phyloP scores from a whole-genome alignment of 1,140 invertebrate species.

The Orchestia grillus region DNA sequence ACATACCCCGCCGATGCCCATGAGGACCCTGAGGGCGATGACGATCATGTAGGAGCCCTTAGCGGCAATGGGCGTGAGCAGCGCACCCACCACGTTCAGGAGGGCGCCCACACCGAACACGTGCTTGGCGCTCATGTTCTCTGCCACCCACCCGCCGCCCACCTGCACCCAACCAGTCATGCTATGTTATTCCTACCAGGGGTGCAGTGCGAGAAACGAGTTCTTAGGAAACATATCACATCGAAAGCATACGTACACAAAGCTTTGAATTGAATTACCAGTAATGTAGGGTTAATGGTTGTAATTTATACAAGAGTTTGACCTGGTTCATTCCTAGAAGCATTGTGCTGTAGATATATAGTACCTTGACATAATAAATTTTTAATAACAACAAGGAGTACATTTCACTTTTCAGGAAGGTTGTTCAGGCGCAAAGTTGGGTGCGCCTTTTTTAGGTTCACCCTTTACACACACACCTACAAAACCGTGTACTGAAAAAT shows the following conservation, averaged over 20 bases:
- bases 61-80: slow-evolving; percentile 84
- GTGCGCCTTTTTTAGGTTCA: too few relatives aligned
- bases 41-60: slow-evolving; percentile 70
- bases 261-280: too few relatives aligned
- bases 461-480: too few relatives aligned
- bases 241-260: background rate
- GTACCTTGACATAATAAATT: too few relatives aligned
- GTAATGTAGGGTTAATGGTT: too few relatives aligned
- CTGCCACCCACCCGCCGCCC: slow-evolving; percentile 30
- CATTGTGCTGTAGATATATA: too few relatives aligned
- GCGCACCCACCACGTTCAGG: slow-evolving; percentile 83
- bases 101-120: slow-evolving; percentile 73
- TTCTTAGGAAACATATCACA: background rate
- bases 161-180: background rate
- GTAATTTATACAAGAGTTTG: too few relatives aligned
- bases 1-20: slow-evolving; percentile 71
- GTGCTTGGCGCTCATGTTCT: slow-evolving; percentile 57
- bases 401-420: too few relatives aligned
- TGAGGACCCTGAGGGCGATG: slow-evolving; percentile 68
- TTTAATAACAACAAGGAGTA: too few relatives aligned
- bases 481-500: too few relatives aligned
- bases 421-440: too few relatives aligned
- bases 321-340: too few relatives aligned
- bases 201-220: background rate
- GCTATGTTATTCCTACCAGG: background rate